Evolutionary conservation across 2,113 vertebrate species (phyloP).

Genomic region (Strix aluco): DNA sequence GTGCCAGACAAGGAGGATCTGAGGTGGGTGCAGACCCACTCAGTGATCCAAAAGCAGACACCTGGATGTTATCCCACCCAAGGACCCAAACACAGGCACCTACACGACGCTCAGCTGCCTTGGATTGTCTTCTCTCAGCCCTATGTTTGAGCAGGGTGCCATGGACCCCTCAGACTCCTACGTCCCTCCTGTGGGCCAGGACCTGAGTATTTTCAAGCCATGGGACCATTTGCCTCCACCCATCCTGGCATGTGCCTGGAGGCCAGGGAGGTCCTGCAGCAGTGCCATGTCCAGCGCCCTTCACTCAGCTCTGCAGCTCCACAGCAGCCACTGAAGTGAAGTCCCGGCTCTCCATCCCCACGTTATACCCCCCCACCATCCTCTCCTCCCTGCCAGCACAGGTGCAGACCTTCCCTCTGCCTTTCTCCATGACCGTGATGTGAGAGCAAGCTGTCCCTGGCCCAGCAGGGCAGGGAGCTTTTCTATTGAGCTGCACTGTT

Average conservation of each 20-base stretch:
- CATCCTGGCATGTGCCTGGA: neutral
- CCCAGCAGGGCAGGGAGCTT: slow-evolving; percentile 51
- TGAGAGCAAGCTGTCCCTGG: slow-evolving; percentile 50
- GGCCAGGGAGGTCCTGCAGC: neutral
- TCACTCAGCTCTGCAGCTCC: neutral
- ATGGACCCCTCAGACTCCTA: neutral
- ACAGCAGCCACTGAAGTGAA: accelerated
- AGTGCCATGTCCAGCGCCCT: accelerated
- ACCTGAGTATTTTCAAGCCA: neutral
- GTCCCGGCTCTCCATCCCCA: neutral
- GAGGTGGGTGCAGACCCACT: neutral
- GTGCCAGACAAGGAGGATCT: slow-evolving; percentile 8
- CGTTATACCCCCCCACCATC: neutral
- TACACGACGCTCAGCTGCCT: neutral
- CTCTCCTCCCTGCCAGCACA: accelerated
- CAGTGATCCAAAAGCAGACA: neutral
- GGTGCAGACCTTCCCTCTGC: neutral
- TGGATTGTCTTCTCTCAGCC: neutral
- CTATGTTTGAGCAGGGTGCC: neutral
- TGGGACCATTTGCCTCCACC: neutral
- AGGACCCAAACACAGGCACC: neutral
- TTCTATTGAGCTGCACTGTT: slow-evolving; percentile 66
- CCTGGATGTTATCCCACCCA: neutral
- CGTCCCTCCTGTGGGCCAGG: neutral
- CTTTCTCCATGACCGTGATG: neutral